Evolutionary conservation across 2,888 invertebrate genomes (phyloP), one percentile per base, ranked within the genome.

Genomic region (Pseudolycoriella hygida): DNA sequence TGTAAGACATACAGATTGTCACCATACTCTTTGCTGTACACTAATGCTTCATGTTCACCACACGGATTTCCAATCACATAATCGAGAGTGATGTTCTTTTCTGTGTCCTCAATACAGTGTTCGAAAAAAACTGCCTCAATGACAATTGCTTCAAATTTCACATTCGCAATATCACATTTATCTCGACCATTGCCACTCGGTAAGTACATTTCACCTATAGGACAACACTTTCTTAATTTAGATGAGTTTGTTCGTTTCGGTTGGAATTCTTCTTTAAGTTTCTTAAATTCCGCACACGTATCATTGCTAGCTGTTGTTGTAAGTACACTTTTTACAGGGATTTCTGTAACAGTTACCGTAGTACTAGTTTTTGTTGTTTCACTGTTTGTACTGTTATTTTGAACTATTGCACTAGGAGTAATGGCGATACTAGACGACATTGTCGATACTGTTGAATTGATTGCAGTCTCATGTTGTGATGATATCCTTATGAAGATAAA

Each of bases 221-320:
- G 59, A 49, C 64, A 62, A 44, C 64, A 63, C 55, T 64, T 64
- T 48, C 67, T 66, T 55, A 69, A 59, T 56, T 66, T 67, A 59
- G 71, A 6, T 3, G 17, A n/a, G 10, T 20, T 17, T 32, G 41
- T 32, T 19, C 19, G 49, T 50, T 57, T 46, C 18, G 45, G 45
- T 34, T 45, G 45, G 11, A 11, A 5, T 3, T 20, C 17, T 6
- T 45, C 32, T 4, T 8, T 25, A 25, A 25, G 25, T 25, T 8
- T 25, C 8, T 25, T 25, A 25, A 8, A 25, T 4, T 25, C 25
- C 25, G 25, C 8, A 25, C 25, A 25, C 4, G 5, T 25, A 25
- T 25, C 8, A 25, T 8, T 8, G 8, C 25, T 25, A 25, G 25
- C 25, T 4, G 25, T 25, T 8, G 25, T 25, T 25, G 25, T 25